Base-by-base conservation (phyloP, 2,888 invertebrate genomes). In the Acrobasis consociella region DNA sequence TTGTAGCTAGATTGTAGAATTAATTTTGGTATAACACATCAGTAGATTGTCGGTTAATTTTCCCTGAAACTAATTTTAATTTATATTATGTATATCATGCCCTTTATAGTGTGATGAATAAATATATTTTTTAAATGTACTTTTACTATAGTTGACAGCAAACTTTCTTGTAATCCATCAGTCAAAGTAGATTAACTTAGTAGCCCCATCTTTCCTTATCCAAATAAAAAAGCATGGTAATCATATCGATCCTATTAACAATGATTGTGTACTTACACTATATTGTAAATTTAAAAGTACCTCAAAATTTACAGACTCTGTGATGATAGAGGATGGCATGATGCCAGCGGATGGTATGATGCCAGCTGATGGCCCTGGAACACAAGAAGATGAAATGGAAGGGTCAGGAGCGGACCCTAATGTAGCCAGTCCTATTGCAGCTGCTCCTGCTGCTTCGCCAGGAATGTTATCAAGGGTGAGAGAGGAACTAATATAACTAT, bases 371-470 rank as follows among this genome's bases (percentile, higher is more conserved):
- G 78, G 78, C 2, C 65, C 64, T 9, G 73, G 71, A 55, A 67
- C 67, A 7, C 77, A 82, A 60, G 77, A 84, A 5, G 86, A 91
- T 22, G 91, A 91, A 52, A 80, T 87, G 31, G 94, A 94, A 72
- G 94, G 94, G 0, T 94, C 94, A 0, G 94, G 94, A 0, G 89
- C 85, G 0, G 93, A 90, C 0, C 89, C 89, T 11, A 78, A 81
- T 60, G 74, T 85, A 7, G 72, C 68, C 0, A 61, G 70, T 7
- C 62, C 65, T 1, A 64, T 73, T 5, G 77, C 75, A n/a, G 61
- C 68, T 0, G 65, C 73, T 0, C 69, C 71, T 3, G 70, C 74
- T 0, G 68, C 73, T 5, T 65, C 70, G 31, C 77, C 81, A 0
- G 68, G 82, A 11, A 61, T 86, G 11, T 68, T 84, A 52, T 67